Evolutionary conservation across 1,140 invertebrate genomes (phyloP).

Genomic region (Aphelinus certus): DNA sequence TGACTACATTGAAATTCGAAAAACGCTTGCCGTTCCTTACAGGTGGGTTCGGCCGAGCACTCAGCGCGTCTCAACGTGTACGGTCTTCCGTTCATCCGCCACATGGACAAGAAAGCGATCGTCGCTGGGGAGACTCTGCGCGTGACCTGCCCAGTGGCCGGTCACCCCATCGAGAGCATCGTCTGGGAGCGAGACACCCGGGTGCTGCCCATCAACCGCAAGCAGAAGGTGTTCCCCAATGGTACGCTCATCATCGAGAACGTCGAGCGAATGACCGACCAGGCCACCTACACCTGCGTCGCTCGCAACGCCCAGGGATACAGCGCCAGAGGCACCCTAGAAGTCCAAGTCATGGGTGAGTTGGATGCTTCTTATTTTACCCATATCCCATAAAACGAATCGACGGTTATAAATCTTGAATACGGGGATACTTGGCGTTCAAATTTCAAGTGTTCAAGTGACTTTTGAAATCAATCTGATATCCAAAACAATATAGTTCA

Average conservation of each 20-base stretch:
- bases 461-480: too few species aligned
- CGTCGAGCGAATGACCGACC: conserved; percentile 90
- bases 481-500: too few species aligned
- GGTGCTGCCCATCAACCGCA: conserved; percentile 90
- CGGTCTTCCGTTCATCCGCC: conserved; percentile 87
- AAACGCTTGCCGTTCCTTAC: too few species aligned
- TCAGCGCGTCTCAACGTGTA: conserved; percentile 90
- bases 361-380: conserved; percentile 46
- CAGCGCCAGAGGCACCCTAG: conserved; percentile 84
- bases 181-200: conserved; percentile 89
- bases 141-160: conserved; percentile 92
- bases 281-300: conserved; percentile 94
- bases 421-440: too few species aligned
- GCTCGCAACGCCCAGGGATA: conserved; percentile 91
- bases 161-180: conserved; percentile 92
- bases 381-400: background rate
- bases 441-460: too few species aligned
- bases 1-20: too few species aligned
- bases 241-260: conserved; percentile 94
- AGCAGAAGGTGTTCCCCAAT: conserved; percentile 93
- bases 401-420: too few species aligned
- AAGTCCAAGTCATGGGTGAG: conserved; percentile 97
- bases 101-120: conserved; percentile 94
- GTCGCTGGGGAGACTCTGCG: conserved; percentile 90
- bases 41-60: conserved; percentile 87